Base-by-base conservation (phyloP, 2,797 vertebrate genomes). In the Anguilla megastoma region DNA sequence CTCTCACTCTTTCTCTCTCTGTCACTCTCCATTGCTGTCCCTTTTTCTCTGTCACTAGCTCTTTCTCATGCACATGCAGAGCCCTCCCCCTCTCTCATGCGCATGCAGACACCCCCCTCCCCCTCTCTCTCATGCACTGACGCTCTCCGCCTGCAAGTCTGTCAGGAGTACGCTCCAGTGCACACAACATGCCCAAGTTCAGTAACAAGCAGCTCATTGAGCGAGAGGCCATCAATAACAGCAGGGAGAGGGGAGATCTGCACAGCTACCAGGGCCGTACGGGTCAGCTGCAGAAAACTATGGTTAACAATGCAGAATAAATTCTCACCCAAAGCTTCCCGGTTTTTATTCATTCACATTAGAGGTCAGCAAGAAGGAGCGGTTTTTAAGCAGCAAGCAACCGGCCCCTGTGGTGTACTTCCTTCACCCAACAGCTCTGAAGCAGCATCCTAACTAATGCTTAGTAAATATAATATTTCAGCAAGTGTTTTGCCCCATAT, bases 61-160 rank as follows among this genome's bases (percentile, higher is more conserved):
- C 60, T 84, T 87, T 85, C n/a, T 52, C 66, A 85, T 89, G 89
- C 90, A 87, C 89, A 88, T 79, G 74, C 80, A 6, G 4, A 71
- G 21, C 48, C 85, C n/a, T 86, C 50, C 54, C 69, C 89, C 88
- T 83, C 50, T 89, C 87, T 69, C 71, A 8, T 45, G 21, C 76
- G 27, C 54, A 14, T 1, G 10, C 54, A 48, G 12, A 71, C 66
- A 86, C 27, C 12, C 18, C 30, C 27, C 18, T 85, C 63, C 6
- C 63, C 8, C 63, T 27, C 12, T 3, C 14, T 60, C 2, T 16
- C 58, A 1, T 16, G 1, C 12, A 18, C 36, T 36, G 58, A 60
- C n/a, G 14, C 30, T 36, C 33, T 76, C 33, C 30, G 33, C 71
- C 71, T 76, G 71, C 12, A 8, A 36, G 30, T 16, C 71, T 36